Evolutionary conservation across 2,888 invertebrate genomes (phyloP).

Genomic region (Netelia virgata): DNA sequence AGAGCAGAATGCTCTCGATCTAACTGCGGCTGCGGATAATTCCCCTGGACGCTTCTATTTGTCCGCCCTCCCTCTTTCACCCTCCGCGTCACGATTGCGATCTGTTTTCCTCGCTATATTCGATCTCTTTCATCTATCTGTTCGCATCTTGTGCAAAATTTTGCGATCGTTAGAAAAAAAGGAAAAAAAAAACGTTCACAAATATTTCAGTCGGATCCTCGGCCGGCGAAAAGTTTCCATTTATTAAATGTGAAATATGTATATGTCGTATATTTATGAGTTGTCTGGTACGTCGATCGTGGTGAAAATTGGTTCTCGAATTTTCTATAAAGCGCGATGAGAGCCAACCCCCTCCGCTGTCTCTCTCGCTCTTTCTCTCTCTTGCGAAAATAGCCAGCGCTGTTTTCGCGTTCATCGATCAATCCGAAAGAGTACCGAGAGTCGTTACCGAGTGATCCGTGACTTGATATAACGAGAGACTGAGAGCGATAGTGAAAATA

Average conservation of each 20-base stretch:
- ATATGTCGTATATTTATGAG: neutral
- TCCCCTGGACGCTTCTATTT: constrained; percentile 35
- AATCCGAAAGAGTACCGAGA: constrained; percentile 33
- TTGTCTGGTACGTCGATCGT: constrained; percentile 8
- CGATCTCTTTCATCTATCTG: constrained; percentile 13
- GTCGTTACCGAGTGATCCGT: constrained; percentile 57
- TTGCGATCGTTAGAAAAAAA: neutral
- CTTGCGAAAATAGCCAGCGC: neutral
- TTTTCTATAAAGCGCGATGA: constrained; percentile 38
- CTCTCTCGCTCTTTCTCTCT: neutral
- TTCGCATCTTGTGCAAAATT: constrained; percentile 10
- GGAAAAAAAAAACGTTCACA: neutral
- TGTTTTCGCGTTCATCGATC: constrained; percentile 48
- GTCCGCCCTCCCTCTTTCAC: constrained; percentile 34
- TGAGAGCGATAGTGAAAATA: constrained; percentile 26
- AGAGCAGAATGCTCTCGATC: constrained; percentile 41
- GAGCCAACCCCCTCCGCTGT: neutral
- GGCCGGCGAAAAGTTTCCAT: neutral
- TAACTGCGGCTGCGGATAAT: constrained; percentile 45
- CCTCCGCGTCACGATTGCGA: constrained; percentile 54
- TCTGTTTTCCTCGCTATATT: constrained; percentile 47
- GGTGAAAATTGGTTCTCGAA: constrained; percentile 25
- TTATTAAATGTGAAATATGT: constrained; percentile 28
- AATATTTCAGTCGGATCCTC: neutral
- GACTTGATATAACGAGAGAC: constrained; percentile 55